phyloP scores from a whole-genome alignment of 2,797 vertebrate genomes.

The Anableps anableps region DNA sequence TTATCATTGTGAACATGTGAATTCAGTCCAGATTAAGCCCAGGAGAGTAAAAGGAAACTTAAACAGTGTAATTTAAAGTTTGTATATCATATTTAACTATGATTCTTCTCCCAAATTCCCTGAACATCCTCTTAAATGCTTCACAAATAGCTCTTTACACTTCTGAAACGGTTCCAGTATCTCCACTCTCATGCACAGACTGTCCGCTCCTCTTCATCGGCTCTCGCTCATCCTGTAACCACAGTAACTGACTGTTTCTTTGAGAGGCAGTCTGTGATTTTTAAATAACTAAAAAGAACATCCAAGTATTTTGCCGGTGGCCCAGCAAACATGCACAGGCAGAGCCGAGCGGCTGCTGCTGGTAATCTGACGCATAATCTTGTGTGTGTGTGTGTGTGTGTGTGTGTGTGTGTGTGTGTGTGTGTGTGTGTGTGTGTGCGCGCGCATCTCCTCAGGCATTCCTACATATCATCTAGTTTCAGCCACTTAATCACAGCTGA shows the following conservation, averaged over 20 bases:
- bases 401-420: too few species aligned
- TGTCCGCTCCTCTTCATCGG: conserved; percentile 36
- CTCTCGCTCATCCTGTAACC: conserved; percentile 61
- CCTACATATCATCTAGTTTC: conserved; percentile 56
- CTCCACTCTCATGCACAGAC: conserved; percentile 26
- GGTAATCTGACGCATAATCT: conserved; percentile 52
- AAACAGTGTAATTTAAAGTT: background rate
- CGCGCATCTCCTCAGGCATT: conserved; percentile 34
- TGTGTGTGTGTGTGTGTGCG: conserved; percentile 17
- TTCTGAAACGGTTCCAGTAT: conserved; percentile 22
- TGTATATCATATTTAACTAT: background rate
- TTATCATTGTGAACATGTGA: background rate
- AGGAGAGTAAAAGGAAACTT: background rate
- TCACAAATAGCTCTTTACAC: conserved; percentile 5
- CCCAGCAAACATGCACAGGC: conserved; percentile 35
- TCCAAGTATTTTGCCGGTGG: conserved; percentile 43
- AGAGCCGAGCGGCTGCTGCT: conserved; percentile 21
- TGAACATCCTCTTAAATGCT: conserved; percentile 13
- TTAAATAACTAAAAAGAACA: conserved; percentile 28
- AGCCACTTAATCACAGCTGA: conserved; percentile 66
- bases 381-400: too few species aligned
- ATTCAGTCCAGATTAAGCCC: background rate
- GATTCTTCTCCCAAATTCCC: conserved; percentile 13
- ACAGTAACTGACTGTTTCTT: conserved; percentile 56
- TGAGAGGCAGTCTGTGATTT: conserved; percentile 37